Base-by-base conservation (phyloP, 2,113 vertebrate genomes). In the Trichomycterus rosablanca region DNA sequence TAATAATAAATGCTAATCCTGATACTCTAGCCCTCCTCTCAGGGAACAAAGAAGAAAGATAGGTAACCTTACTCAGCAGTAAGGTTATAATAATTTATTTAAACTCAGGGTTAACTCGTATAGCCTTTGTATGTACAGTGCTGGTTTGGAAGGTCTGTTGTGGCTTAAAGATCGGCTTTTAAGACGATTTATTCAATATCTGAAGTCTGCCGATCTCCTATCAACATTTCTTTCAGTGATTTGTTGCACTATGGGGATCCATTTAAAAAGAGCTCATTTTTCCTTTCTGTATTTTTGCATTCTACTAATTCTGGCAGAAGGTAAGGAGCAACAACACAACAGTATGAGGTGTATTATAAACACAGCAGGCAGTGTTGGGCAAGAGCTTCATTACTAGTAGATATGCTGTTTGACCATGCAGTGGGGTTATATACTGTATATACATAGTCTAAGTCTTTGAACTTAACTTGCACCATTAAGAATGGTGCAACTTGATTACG, bases 1-100 rank as follows among this genome's bases (percentile, higher is more conserved):
- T 34, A 83, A 84, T 85, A 83, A 88, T 84, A 66, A 30, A 86
- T 80, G 63, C 78, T 46, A 63, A 67, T 63, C 52, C 53, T 12
- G 83, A 82, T 74, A 88, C 63, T 63, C 68, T 70, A 81, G 71
- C 81, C 78, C 59, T 32, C 14, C 42, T 60, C 70, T 45, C 70
- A 58, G 2, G n/a, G n/a, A 11, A 40, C 14, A 40, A 11, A 40
- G 11, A 3, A 4, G 4, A 14, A 4, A 48, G 32, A 49, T 8
- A 28, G 19, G 50, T 7, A 34, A 14, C 42, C n/a, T n/a, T n/a
- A 42, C 24, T 7, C 4, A 32, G 59, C 66, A 26, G 18, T 7
- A 7, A 78, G 15, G 40, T 44, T 14, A 7, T 40, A 68, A 70
- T 85, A 61, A 85, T 84, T 83, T 74, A 84, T 83, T 82, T 16